phyloP scores from a whole-genome alignment of 1,140 invertebrate species.

The Calephelis nemesis region DNA sequence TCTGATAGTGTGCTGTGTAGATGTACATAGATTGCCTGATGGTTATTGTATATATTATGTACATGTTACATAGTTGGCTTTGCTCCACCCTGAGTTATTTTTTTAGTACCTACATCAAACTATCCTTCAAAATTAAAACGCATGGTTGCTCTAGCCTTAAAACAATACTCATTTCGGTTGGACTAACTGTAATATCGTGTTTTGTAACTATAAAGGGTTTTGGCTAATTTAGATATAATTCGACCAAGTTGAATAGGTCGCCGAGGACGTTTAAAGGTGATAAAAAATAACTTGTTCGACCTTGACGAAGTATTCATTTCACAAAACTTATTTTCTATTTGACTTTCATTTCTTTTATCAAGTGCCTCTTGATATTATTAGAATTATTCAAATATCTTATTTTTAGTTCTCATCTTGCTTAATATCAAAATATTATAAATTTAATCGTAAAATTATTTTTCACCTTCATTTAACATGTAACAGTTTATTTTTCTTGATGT shows the following conservation, averaged over 20 bases:
- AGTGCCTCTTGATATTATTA: not conserved
- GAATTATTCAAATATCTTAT: not conserved
- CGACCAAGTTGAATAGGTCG: not conserved
- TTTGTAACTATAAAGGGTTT: not conserved
- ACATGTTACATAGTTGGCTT: no score
- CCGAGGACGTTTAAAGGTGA: not conserved
- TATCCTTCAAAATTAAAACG: not conserved
- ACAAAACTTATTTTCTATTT: not conserved
- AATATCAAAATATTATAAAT: no score
- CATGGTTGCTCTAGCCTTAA: not conserved
- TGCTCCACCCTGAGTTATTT: no score
- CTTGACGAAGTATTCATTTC: not conserved
- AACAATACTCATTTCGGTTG: conserved; percentile 3
- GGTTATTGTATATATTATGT: no score
- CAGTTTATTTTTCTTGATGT: no score
- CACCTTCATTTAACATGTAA: no score
- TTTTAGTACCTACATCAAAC: not conserved
- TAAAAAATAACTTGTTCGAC: not conserved
- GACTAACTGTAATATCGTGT: not conserved
- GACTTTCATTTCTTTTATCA: not conserved
- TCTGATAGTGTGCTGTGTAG: no score
- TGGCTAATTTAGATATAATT: not conserved
- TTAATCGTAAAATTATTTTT: no score
- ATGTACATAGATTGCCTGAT: no score
- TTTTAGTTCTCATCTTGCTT: no score